phyloP scores from a whole-genome alignment of 2,797 vertebrate genomes.

The Florisuga fusca region DNA sequence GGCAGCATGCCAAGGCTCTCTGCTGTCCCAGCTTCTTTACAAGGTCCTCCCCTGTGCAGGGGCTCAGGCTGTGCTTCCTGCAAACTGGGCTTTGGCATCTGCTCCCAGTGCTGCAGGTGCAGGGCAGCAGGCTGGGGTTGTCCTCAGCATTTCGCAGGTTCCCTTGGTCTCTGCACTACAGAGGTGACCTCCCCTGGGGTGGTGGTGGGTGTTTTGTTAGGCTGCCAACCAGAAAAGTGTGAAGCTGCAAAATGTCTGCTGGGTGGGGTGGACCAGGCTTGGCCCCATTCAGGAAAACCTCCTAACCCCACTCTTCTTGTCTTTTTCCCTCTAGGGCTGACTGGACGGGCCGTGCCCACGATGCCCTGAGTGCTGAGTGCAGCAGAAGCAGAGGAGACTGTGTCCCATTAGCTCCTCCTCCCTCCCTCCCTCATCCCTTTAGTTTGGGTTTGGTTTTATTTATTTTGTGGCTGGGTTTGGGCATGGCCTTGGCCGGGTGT shows the following conservation, averaged over 20 bases:
- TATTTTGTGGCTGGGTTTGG: slow-evolving; percentile 66
- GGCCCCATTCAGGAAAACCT: not conserved
- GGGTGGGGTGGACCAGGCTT: not conserved
- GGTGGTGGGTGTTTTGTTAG: not conserved
- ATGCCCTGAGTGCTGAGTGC: slow-evolving; percentile 43
- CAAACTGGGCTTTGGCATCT: not conserved
- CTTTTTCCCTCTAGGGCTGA: slow-evolving; percentile 64
- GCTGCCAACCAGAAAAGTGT: not conserved
- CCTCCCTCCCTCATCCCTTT: not conserved
- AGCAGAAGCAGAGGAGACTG: slow-evolving; percentile 48
- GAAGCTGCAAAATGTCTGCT: not conserved
- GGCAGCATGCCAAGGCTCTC: not conserved
- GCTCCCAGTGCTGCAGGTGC: not conserved
- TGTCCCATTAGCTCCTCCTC: not conserved
- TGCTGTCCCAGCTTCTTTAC: not conserved
- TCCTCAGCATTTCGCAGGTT: not conserved
- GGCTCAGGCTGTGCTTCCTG: not conserved
- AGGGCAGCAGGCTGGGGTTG: not conserved
- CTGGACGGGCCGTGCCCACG: not conserved
- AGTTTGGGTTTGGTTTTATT: slow-evolving; percentile 66
- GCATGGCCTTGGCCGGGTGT: slow-evolving; percentile 53
- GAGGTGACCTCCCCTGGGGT: fast-evolving
- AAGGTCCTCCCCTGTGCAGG: not conserved
- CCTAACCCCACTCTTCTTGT: slow-evolving; percentile 24
- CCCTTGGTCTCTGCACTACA: not conserved